Percentiles rank a stretch among this genome's conserved stretches.
Conservation (phyloP, 2,888 invertebrate species). For the Cordylochernes scorpioides region DNA sequence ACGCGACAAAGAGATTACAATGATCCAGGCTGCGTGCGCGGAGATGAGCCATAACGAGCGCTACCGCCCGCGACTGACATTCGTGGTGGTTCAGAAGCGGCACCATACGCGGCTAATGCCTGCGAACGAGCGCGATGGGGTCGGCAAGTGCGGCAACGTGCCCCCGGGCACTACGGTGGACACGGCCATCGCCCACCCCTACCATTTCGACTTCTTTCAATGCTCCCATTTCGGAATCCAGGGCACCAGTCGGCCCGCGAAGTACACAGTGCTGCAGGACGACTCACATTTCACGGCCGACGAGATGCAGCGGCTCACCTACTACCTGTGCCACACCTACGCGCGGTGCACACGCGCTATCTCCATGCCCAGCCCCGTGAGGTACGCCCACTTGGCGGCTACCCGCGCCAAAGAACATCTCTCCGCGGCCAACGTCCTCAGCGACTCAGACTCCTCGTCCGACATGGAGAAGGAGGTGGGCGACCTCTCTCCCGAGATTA, state of each 20-base stretch:
- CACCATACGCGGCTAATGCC: slow-evolving; percentile 50
- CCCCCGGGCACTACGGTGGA: slow-evolving; percentile 69
- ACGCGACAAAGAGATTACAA: slow-evolving; percentile 26
- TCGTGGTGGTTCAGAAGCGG: slow-evolving; percentile 80
- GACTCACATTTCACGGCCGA: slow-evolving; percentile 14
- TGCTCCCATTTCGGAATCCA: slow-evolving; percentile 34
- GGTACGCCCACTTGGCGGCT: slow-evolving; percentile 16
- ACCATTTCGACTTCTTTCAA: slow-evolving; percentile 62
- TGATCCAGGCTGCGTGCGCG: slow-evolving; percentile 36
- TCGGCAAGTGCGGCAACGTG: slow-evolving; percentile 33
- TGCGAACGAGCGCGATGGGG: slow-evolving; percentile 6
- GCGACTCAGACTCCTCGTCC: no score
- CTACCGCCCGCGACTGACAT: slow-evolving; percentile 51
- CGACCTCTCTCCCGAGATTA: no score
- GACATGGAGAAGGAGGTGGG: no score
- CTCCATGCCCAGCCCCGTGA: slow-evolving; percentile 18
- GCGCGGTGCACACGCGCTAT: slow-evolving; percentile 16
- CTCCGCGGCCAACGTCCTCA: background rate
- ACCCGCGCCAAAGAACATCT: slow-evolving; percentile 11
- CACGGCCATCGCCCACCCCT: slow-evolving; percentile 52
- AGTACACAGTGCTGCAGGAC: slow-evolving; percentile 14
- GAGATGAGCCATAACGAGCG: slow-evolving; percentile 24
- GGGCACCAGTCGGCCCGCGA: slow-evolving; percentile 16
- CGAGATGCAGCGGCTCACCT: slow-evolving; percentile 13
- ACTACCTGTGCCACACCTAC: slow-evolving; percentile 17